Evolutionary conservation across 1,140 invertebrate species (phyloP).

Genomic region (Triops longicaudatus): DNA sequence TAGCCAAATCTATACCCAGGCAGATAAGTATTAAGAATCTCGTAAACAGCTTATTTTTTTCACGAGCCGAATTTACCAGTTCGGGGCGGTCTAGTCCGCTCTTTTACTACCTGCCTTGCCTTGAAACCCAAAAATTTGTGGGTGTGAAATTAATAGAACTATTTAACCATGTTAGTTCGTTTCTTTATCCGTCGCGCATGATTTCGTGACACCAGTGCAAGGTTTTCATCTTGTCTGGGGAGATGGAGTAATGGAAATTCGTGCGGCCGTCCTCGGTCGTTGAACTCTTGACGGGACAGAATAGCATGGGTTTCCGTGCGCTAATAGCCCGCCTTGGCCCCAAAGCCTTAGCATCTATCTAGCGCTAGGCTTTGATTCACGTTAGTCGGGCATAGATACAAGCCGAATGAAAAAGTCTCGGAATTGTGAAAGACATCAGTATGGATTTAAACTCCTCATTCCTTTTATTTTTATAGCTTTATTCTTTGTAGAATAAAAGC

Average conservation of each 20-base stretch:
- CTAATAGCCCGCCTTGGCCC: background rate
- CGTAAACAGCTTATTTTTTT: background rate
- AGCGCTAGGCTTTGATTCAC: background rate
- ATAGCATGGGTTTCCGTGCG: background rate
- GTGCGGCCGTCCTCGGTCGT: slow-evolving; percentile 13
- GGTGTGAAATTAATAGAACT: background rate
- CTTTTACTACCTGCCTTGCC: background rate
- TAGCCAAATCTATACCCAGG: background rate
- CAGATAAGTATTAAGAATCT: slow-evolving; percentile 12
- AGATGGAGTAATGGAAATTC: slow-evolving; percentile 15
- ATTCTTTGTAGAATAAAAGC: no score
- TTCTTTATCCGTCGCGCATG: background rate
- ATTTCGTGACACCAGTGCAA: slow-evolving; percentile 6
- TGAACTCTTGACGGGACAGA: background rate
- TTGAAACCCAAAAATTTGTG: background rate
- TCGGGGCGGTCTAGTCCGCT: background rate
- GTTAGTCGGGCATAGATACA: background rate
- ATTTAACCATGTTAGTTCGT: background rate
- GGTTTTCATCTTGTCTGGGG: slow-evolving; percentile 1
- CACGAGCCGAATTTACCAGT: background rate
- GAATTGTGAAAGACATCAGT: background rate
- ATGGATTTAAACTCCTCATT: no score
- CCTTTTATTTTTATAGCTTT: no score
- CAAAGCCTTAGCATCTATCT: background rate
- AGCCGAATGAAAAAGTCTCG: background rate